These are phyloP conservation scores for Hydrocynus forskahlii DNA, from an alignment of 2,797 vertebrate species.

Conservation along the genomic window DNA sequence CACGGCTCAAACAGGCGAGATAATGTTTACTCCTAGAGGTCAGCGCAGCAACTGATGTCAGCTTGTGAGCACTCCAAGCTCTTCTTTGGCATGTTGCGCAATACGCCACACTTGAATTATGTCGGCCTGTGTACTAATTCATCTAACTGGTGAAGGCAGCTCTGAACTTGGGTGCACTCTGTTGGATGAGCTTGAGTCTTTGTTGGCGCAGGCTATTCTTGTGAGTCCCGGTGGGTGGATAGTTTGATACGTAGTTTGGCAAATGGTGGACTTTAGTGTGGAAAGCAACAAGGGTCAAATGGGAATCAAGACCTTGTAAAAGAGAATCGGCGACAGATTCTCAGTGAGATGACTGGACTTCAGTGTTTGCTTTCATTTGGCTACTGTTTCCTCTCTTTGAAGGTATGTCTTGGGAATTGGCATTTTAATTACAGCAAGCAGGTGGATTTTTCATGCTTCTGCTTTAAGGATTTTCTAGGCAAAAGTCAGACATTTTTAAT, in stretches of 20 bases:
- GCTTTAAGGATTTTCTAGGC: constrained; percentile 8
- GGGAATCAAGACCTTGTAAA: neutral
- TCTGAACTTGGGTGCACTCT: constrained; percentile 46
- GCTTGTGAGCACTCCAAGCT: constrained; percentile 19
- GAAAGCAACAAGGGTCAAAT: neutral
- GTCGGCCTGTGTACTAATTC: constrained; percentile 22
- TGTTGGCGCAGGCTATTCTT: constrained; percentile 10
- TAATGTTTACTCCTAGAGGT: constrained; percentile 49
- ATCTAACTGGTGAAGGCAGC: constrained; percentile 40
- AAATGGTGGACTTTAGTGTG: constrained; percentile 25
- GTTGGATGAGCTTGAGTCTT: constrained; percentile 33
- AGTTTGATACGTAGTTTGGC: constrained; percentile 19
- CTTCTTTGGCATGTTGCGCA: constrained; percentile 22
- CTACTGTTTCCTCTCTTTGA: neutral
- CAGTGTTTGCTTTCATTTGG: neutral
- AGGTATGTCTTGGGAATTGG: too few relatives aligned
- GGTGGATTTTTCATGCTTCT: constrained; percentile 2
- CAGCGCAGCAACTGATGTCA: constrained; percentile 42
- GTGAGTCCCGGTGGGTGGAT: constrained; percentile 8
- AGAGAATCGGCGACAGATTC: neutral
- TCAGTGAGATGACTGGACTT: neutral
- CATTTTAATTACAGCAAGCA: neutral
- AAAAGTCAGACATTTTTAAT: neutral
- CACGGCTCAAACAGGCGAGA: constrained; percentile 31
- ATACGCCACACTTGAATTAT: constrained; percentile 19